Conservation (phyloP, 2,888 invertebrate genomes). For the Agapostemon virescens region DNA sequence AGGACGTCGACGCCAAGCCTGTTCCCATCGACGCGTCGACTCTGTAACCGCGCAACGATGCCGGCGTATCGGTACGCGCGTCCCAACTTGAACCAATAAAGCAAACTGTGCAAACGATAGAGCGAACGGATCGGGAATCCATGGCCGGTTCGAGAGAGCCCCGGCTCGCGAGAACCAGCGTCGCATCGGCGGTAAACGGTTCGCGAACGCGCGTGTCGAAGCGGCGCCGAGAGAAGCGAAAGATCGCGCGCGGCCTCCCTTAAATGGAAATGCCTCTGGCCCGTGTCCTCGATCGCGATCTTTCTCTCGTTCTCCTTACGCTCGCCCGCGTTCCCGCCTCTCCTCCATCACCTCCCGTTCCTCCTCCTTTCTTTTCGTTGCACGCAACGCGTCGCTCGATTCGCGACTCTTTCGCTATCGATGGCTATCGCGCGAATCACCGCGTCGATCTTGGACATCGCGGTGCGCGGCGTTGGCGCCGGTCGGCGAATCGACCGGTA, state of each 20-base stretch:
- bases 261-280: conserved; percentile 65
- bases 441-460: background rate
- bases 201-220: conserved; percentile 49
- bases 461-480: background rate
- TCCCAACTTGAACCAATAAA: too few relatives aligned
- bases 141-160: background rate
- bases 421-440: background rate
- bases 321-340: background rate
- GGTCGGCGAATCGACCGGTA: background rate
- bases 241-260: conserved; percentile 52
- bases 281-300: conserved; percentile 60
- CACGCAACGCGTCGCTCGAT: background rate
- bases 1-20: conserved; percentile 64
- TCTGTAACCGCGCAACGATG: background rate
- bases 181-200: conserved; percentile 26
- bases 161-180: background rate
- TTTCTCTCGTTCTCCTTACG: conserved; percentile 31
- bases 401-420: background rate
- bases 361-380: background rate
- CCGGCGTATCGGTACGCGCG: too few relatives aligned
- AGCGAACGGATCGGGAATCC: background rate
- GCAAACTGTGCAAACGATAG: background rate
- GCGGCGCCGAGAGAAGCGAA: conserved; percentile 47
- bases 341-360: too few relatives aligned
- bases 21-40: conserved; percentile 32